phyloP scores from a whole-genome alignment of 2,797 vertebrate species.

The Rhinoraja longicauda region DNA sequence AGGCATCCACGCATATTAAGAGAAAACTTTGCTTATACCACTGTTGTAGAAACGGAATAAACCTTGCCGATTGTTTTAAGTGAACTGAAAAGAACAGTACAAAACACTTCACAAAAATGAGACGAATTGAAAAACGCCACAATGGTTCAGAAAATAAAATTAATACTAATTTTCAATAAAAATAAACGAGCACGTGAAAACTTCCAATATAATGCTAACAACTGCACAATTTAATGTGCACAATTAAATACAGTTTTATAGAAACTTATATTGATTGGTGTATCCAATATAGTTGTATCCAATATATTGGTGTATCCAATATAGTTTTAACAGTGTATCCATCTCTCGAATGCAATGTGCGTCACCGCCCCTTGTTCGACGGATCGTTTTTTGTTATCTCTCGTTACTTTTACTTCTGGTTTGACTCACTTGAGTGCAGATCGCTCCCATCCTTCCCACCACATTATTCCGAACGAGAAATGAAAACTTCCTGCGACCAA shows the following conservation, averaged over 20 bases:
- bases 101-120: background rate
- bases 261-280: no score
- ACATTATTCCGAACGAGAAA: constrained; percentile 26
- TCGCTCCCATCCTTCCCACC: constrained; percentile 37
- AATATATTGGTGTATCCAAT: background rate
- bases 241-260: no score
- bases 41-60: background rate
- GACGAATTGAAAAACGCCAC: background rate
- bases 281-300: no score
- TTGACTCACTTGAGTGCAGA: constrained; percentile 39
- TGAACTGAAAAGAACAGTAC: background rate
- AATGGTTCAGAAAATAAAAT: no score
- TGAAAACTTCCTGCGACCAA: background rate
- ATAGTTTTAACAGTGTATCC: background rate
- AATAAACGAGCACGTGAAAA: background rate
- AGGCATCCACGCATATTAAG: no score
- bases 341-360: background rate
- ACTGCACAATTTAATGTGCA: constrained; percentile 65
- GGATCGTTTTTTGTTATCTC: background rate
- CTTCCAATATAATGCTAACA: constrained; percentile 58
- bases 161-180: background rate
- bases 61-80: background rate
- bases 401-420: background rate
- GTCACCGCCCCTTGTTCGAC: background rate
- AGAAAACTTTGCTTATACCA: background rate